Percentiles rank a stretch among this genome's conserved stretches.
phyloP scores from a whole-genome alignment of 2,888 invertebrate genomes.

The Hirudinaria manillensis region DNA sequence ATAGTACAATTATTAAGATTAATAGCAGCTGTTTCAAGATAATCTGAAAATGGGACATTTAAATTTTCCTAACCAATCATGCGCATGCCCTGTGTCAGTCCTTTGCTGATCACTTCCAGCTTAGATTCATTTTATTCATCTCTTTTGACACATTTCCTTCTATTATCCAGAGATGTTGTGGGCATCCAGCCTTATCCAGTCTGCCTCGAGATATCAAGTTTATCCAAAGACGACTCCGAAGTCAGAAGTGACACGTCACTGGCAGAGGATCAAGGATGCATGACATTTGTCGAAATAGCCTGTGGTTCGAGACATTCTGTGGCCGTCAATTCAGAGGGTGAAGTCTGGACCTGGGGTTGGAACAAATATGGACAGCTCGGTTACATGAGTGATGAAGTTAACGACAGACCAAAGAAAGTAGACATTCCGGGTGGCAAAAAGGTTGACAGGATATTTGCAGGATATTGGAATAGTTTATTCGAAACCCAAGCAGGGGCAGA shows the following conservation, averaged over 20 bases:
- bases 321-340: slow-evolving; percentile 60
- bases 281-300: slow-evolving; percentile 7
- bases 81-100: not conserved
- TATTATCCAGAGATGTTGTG: not conserved
- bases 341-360: slow-evolving; percentile 71
- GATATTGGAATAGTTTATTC: slow-evolving; percentile 16
- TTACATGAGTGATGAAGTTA: slow-evolving; percentile 34
- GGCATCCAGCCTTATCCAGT: not conserved
- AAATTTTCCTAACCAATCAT: not conserved
- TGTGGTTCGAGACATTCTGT: slow-evolving; percentile 29
- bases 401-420: slow-evolving; percentile 4
- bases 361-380: slow-evolving; percentile 77
- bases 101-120: not conserved
- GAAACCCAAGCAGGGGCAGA: too few relatives aligned
- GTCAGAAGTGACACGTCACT: too few relatives aligned
- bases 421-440: not conserved
- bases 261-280: too few relatives aligned
- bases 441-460: slow-evolving; percentile 10
- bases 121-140: too few relatives aligned
- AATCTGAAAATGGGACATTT: not conserved
- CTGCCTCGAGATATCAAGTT: not conserved
- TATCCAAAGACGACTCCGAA: not conserved
- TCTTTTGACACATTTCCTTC: too few relatives aligned
- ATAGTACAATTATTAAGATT: too few relatives aligned
- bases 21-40: too few relatives aligned